Base-by-base conservation (phyloP, 2,797 vertebrate species). In the Dendrocincla fuliginosa region DNA sequence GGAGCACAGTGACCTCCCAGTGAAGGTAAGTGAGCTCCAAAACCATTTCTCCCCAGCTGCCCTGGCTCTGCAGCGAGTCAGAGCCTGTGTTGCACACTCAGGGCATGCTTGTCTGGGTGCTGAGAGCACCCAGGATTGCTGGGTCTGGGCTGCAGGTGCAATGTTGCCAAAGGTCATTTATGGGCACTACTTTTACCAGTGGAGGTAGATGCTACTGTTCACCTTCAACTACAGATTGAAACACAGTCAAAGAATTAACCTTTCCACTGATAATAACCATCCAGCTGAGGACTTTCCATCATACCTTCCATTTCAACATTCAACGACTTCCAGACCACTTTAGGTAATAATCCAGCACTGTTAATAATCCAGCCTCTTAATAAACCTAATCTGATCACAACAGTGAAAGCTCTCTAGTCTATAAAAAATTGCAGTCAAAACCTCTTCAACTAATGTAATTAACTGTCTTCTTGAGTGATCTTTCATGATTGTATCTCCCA, bases 31-130 rank as follows among this genome's bases (percentile, higher is more conserved):
- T 42, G 68, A 90, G 46, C 35, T 68, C 44, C 15, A 10, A 25
- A 64, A 24, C 59, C 8, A 3, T 50, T 41, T 89, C 27, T 53
- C 70, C 39, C 16, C 60, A 42, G 44, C 22, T 57, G 47, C 56
- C 52, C 55, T 63, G 60, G n/a, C 16, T 32, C 3, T 3, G 0
- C 22, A 0, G 1, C 14, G 52, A 28, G 9, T 33, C 63, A 65
- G 63, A 90, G 77, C 42, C 84, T 24, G 15, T 1, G 2, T 8
- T 79, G 63, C 8, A 2, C 28, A 4, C 20, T 41, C 12, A 25
- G 79, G 68, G 37, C 41, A 56, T 25, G 0, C 42, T 35, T 53
- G 39, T 8, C 71, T 63, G 60, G 39, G 27, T 84, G 52, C 82
- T 4, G 2, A 50, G 32, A 57, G 7, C 75, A 39, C n/a, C 46